Base-by-base conservation (phyloP, 2,888 invertebrate genomes). In the Laspeyria flexula region DNA sequence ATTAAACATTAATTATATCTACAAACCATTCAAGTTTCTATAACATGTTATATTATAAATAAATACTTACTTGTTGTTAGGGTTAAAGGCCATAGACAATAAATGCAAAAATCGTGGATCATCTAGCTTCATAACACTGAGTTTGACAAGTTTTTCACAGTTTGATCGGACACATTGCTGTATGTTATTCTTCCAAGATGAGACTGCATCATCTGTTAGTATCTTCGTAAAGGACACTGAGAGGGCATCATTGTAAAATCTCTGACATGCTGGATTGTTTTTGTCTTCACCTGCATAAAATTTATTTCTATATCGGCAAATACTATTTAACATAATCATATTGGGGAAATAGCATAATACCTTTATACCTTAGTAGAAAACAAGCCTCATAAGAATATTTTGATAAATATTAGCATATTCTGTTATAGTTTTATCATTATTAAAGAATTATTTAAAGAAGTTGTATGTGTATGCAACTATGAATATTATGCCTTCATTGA, bases 181-280 rank as follows among this genome's bases (percentile, higher is more conserved):
- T 81, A 99, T 99, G 87, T 99, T 99, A 77, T 96, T 95, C 90
- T 99, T 99, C 99, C 99, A 99, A 77, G 98, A 98, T 78, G 97
- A 97, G 43, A 99, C 99, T 44, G 99, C 99, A 89, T 99, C 99
- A 88, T 99, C 99, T 12, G 98, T 98, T 77, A 99, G 94, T 81
- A 99, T 98, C 93, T 99, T 99, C 41, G 97, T 97, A 88, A 99
- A 99, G 43, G 99, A 99, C 67, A 97, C 95, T 57, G 98, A 97
- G 68, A 99, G 94, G 43, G 98, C 98, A 84, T 99, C 98, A 74
- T 97, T 95, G 93, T 98, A 98, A 92, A 99, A 99, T 71, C 97
- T 94, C 84, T 98, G 98, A 87, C 99, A 99, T 44, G 96, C 95
- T 87, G 96, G 96, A 83, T 97, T 96, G 80, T 96, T 95, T 59